Evolutionary conservation across 2,113 vertebrate species (phyloP), one percentile per base, ranked within the genome.

Genomic region (Parotia lawesii): DNA sequence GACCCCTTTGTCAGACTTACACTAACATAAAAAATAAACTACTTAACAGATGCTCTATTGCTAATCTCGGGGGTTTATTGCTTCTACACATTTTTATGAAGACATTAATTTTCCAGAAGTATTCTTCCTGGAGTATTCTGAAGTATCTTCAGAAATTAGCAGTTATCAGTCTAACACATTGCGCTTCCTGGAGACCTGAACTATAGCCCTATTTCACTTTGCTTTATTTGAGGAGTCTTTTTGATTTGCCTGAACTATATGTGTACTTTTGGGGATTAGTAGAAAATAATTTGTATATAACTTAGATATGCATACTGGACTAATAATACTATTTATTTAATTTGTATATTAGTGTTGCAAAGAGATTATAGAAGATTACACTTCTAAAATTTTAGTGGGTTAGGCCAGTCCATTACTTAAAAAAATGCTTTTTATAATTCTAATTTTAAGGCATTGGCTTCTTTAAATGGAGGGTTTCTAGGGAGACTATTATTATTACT

Each of bases 1-100:
- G 82, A 94, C 94, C 90, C 77, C 75, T 69, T 85, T 94, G 79
- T 90, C 79, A 93, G 87, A 50, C 56, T 95, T 76, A 67, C 18
- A 42, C 64, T 71, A 69, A 75, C 76, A 94, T 89, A 88, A 95
- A 96, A 94, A 95, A 89, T 85, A 86, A 94, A 76, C 76, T 94
- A 24, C 62, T 95, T 95, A 95, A 64, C 96, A 96, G 94, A 95
- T 96, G 94, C 53, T 95, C 47, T 76, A 33, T 71, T 90, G 91
- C 73, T 96, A 66, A 85, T 96, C 95, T 94, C 5, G 0, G 61
- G 86, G 50, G 64, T 83, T 97, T 96, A 95, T 95, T 93, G 81
- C 73, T 92, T 83, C 87, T 67, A 27, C 90, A 79, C 21, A 13
- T 83, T 88, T 97, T 96, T 95, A 87, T 94, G 93, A 95, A 94